Base-by-base conservation (phyloP, 2,113 vertebrate genomes). In the Megaceryle torquata region DNA sequence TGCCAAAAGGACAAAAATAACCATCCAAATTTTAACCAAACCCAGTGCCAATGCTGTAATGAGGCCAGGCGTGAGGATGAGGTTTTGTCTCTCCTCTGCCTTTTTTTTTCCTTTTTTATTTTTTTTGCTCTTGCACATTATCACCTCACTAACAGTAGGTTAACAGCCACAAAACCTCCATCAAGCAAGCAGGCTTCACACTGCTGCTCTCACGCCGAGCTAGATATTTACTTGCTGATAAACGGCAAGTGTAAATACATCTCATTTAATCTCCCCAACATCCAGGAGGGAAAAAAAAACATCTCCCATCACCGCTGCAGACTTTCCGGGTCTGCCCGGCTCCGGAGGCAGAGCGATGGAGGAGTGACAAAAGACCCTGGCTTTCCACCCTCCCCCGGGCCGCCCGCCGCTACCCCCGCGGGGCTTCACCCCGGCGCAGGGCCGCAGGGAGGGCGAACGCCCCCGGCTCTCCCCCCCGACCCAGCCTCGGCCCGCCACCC, bases 191-290 rank as follows among this genome's bases (percentile, higher is more conserved):
- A 92, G 70, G 67, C 91, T 84, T 75, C 94, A 50, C 90, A 77
- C 14, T 53, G 93, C 89, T 65, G 82, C 87, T 89, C 93, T 93
- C 87, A 91, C 89, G 85, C 86, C 90, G 89, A 79, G 93, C 69
- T 51, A 82, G 94, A 25, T 94, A 95, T 97, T 97, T 96, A 95
- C 93, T 95, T 50, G 95, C 93, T 91, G 97, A 97, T 94, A 97
- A 96, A 96, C 72, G 85, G 92, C 96, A 83, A 89, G 43, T 93
- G 95, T 95, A 96, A 97, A 97, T 95, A 97, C 91, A 96, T 89
- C 96, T 94, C 96, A 21, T 94, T 97, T 96, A 93, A 96, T 94
- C 95, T 97, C 92, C 92, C 91, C 72, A 91, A 79, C 84, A 97
- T 81, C 97, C 97, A 86, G 90, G 91, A 81, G 80, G 44, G 54